Conservation (phyloP, 1,140 invertebrate species). For the Drosophila repleta region DNA sequence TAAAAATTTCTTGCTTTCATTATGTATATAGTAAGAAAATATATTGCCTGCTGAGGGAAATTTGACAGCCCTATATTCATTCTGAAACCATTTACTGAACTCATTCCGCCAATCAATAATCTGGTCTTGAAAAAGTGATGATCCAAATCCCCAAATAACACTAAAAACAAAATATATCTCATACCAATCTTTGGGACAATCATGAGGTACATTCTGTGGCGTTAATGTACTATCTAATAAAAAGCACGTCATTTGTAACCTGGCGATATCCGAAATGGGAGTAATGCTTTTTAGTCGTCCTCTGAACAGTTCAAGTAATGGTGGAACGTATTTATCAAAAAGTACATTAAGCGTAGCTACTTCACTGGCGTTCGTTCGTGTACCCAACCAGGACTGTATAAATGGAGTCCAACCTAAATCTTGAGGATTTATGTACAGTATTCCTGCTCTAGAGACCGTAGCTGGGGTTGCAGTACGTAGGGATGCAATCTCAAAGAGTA, state of each 20-base stretch:
- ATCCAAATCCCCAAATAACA: constrained; percentile 96
- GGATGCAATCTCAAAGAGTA: constrained; percentile 96
- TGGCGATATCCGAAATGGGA: constrained; percentile 94
- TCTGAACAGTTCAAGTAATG: constrained; percentile 90
- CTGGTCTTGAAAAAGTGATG: constrained; percentile 94
- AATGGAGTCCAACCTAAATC: constrained; percentile 94
- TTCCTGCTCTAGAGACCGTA: constrained; percentile 96
- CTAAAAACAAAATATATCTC: constrained; percentile 97
- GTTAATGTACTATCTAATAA: constrained; percentile 94
- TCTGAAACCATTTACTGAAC: constrained; percentile 90
- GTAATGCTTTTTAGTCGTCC: constrained; percentile 95
- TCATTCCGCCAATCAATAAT: constrained; percentile 94
- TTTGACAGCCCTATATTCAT: constrained; percentile 96
- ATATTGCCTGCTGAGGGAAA: constrained; percentile 92
- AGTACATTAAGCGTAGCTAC: constrained; percentile 93
- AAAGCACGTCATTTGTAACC: constrained; percentile 95
- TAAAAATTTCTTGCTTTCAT: constrained; percentile 92
- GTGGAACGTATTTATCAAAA: constrained; percentile 97
- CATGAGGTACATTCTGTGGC: constrained; percentile 90
- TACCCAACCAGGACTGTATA: constrained; percentile 96
- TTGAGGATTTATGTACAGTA: constrained; percentile 91
- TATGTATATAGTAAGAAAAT: constrained; percentile 95
- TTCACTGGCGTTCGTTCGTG: constrained; percentile 87
- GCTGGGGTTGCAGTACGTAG: constrained; percentile 96
- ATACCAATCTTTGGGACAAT: constrained; percentile 96